Evolutionary conservation across 2,888 invertebrate genomes (phyloP).

Genomic region (Drosophila lutescens): DNA sequence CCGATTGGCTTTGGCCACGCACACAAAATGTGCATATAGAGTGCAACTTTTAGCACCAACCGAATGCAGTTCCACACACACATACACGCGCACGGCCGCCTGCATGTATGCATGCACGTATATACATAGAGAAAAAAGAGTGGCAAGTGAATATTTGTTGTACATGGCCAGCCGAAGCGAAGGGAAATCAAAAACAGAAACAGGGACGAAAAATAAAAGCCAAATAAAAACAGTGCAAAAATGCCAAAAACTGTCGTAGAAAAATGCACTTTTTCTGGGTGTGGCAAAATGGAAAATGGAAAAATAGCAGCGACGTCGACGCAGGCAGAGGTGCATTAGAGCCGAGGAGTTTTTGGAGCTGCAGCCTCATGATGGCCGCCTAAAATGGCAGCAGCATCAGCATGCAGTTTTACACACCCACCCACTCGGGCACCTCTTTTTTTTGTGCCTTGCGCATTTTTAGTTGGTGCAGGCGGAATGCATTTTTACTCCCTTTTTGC

Average conservation of each 20-base stretch:
- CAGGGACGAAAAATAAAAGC: conserved; percentile 39
- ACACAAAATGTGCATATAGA: conserved; percentile 82
- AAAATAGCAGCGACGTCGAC: conserved; percentile 42
- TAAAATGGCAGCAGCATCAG: conserved; percentile 44
- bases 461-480: conserved; percentile 73
- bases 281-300: conserved; percentile 73
- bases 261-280: conserved; percentile 83
- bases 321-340: conserved; percentile 64
- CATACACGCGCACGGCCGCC: conserved; percentile 1
- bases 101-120: conserved; percentile 27
- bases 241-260: conserved; percentile 73
- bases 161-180: conserved; percentile 59
- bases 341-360: conserved; percentile 20
- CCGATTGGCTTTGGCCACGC: conserved; percentile 78
- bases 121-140: conserved; percentile 59
- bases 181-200: conserved; percentile 65
- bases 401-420: conserved; percentile 54
- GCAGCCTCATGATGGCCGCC: conserved; percentile 55
- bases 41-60: conserved; percentile 82
- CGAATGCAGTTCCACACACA: conserved; percentile 75
- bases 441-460: conserved; percentile 58
- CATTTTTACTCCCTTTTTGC: conserved; percentile 68
- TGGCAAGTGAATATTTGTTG: conserved; percentile 73
- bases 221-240: conserved; percentile 49
- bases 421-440: conserved; percentile 3